These are phyloP conservation scores for Acanthurus lineatus DNA, from an alignment of 2,797 vertebrate genomes.

Conservation along the genomic window DNA sequence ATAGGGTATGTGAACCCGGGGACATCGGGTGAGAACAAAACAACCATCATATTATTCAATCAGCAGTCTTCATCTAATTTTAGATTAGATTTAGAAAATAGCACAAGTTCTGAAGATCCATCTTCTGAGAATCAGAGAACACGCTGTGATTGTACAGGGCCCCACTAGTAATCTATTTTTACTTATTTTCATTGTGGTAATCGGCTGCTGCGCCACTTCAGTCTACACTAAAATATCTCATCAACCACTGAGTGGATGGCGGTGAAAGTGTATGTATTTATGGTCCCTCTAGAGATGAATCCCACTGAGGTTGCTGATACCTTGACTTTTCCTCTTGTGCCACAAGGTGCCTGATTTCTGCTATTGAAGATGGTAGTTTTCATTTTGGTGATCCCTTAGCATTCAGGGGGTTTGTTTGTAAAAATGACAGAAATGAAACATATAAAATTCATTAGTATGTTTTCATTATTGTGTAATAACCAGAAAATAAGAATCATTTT, in stretches of 20 bases:
- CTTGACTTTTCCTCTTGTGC: not conserved
- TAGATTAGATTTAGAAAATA: slow-evolving; percentile 1
- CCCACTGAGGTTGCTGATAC: not conserved
- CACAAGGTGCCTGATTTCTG: not conserved
- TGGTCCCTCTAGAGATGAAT: not conserved
- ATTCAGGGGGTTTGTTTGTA: too few species aligned
- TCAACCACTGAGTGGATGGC: not conserved
- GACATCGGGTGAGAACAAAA: slow-evolving; percentile 12
- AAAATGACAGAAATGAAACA: too few species aligned
- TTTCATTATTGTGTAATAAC: too few species aligned
- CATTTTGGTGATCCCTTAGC: too few species aligned
- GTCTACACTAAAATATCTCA: not conserved
- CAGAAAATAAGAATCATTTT: too few species aligned
- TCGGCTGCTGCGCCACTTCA: not conserved
- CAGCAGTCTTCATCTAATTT: slow-evolving; percentile 30
- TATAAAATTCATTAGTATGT: too few species aligned
- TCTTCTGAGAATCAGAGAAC: slow-evolving; percentile 41
- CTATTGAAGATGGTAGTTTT: too few species aligned
- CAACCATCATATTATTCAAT: slow-evolving; percentile 35
- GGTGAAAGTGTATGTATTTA: not conserved
- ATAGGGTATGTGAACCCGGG: slow-evolving; percentile 25
- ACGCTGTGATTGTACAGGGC: not conserved
- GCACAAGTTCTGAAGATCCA: not conserved
- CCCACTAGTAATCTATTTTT: not conserved
- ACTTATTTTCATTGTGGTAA: not conserved